Percentiles rank a stretch among this genome's conserved stretches.
These are phyloP conservation scores for Sebastes minor DNA, from an alignment of 2,797 vertebrate genomes.

Conservation along the genomic window DNA sequence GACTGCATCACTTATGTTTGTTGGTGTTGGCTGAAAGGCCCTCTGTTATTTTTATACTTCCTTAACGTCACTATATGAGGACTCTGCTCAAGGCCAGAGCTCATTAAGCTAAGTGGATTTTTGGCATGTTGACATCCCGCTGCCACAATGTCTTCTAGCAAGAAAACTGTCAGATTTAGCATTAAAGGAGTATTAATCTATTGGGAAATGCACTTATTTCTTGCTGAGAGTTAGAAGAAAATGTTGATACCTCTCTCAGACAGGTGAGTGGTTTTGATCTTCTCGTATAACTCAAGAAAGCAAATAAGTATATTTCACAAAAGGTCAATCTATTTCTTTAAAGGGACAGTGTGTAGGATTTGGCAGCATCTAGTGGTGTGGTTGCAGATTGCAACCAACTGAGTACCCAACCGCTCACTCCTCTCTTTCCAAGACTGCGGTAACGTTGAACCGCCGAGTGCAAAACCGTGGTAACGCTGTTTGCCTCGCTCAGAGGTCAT, in stretches of 20 bases:
- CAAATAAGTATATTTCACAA: too few species aligned
- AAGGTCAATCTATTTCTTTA: background rate
- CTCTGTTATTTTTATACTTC: background rate
- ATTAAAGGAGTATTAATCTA: background rate
- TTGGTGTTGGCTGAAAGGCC: background rate
- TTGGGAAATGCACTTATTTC: background rate
- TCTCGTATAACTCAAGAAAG: background rate
- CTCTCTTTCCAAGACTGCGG: too few species aligned
- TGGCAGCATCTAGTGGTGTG: too few species aligned
- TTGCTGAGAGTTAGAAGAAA: background rate
- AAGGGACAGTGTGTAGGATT: too few species aligned
- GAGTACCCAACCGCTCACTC: too few species aligned
- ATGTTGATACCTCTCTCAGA: background rate
- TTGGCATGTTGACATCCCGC: slow-evolving; percentile 28
- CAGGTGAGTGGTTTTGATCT: background rate
- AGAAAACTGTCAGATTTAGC: background rate
- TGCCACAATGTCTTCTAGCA: background rate
- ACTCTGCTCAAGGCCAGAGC: background rate
- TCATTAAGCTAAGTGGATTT: slow-evolving; percentile 34
- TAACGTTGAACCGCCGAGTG: too few species aligned
- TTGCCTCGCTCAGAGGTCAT: too few species aligned
- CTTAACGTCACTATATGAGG: slow-evolving; percentile 13
- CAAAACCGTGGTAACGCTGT: too few species aligned
- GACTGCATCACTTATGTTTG: background rate
- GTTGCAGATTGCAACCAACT: too few species aligned